Percentiles rank a stretch among this genome's conserved stretches.
Evolutionary conservation across 2,113 vertebrate species (phyloP).

Genomic region (Todiramphus chloris): DNA sequence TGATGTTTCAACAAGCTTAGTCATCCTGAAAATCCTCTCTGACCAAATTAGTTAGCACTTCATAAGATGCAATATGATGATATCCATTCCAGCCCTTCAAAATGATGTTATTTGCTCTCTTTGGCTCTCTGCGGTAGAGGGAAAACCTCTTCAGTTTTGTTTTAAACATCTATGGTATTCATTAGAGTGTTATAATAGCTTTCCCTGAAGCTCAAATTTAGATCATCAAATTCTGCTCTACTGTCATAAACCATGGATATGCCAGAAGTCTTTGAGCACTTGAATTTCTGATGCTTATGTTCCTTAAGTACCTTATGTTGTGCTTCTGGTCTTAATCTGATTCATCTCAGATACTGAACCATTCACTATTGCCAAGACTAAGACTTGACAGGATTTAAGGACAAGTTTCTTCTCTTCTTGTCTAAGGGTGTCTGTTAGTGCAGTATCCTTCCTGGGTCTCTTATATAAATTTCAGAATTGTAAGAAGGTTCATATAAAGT

Average conservation of each 20-base stretch:
- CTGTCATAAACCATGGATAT: background rate
- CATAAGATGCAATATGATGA: background rate
- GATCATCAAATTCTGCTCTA: background rate
- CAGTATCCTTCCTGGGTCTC: background rate
- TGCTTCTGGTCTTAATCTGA: slow-evolving; percentile 38
- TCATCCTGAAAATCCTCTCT: background rate
- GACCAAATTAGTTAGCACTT: background rate
- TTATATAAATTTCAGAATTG: slow-evolving; percentile 41
- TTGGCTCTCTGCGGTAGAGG: background rate
- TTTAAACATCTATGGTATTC: background rate
- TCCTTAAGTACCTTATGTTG: slow-evolving; percentile 25
- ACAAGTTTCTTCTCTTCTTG: background rate
- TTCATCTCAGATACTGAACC: background rate
- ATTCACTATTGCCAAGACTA: background rate
- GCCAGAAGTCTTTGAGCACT: background rate
- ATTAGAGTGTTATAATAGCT: background rate
- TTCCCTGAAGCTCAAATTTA: background rate
- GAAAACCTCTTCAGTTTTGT: background rate
- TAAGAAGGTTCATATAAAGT: slow-evolving; percentile 9
- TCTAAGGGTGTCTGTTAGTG: slow-evolving; percentile 15
- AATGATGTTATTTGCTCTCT: background rate
- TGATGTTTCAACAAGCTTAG: background rate
- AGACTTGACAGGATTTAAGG: slow-evolving; percentile 15
- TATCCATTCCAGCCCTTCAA: background rate
- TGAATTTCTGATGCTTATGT: slow-evolving; percentile 15